phyloP scores from a whole-genome alignment of 2,113 vertebrate genomes.

The Peucedramus taeniatus region DNA sequence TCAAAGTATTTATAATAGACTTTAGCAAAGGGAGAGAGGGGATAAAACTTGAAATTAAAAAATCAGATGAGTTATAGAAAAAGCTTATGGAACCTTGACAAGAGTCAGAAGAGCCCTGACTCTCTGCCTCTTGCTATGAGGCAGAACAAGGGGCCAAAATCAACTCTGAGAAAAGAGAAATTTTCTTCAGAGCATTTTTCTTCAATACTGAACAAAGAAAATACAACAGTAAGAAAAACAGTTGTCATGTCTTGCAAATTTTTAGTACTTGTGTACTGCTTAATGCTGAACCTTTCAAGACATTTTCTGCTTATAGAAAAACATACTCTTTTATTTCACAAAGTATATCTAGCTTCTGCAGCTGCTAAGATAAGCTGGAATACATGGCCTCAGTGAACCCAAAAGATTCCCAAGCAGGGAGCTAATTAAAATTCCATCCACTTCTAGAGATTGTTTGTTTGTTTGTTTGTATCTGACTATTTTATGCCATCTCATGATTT shows the following conservation, averaged over 20 bases:
- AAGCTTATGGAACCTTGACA: not conserved
- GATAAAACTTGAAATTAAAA: not conserved
- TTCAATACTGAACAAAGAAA: not conserved
- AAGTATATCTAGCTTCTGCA: not conserved
- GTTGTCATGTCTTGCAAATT: not conserved
- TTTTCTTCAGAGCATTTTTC: not conserved
- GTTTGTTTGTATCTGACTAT: not conserved
- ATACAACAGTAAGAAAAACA: not conserved
- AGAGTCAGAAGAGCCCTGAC: not conserved
- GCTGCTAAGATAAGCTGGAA: not conserved
- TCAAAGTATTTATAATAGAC: not conserved
- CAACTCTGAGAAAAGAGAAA: not conserved
- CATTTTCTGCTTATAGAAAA: not conserved
- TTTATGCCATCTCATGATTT: not conserved
- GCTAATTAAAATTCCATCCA: not conserved
- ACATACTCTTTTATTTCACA: not conserved
- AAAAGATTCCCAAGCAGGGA: not conserved
- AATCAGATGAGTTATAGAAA: not conserved
- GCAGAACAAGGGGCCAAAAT: rapidly evolving
- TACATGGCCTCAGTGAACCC: not conserved
- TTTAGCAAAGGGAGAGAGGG: not conserved
- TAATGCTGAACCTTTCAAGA: not conserved
- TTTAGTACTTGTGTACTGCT: not conserved
- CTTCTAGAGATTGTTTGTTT: not conserved
- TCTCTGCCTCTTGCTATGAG: not conserved